These are phyloP conservation scores for Drosophila tripunctata DNA, from an alignment of 2,888 invertebrate genomes.

Conservation along the genomic window DNA sequence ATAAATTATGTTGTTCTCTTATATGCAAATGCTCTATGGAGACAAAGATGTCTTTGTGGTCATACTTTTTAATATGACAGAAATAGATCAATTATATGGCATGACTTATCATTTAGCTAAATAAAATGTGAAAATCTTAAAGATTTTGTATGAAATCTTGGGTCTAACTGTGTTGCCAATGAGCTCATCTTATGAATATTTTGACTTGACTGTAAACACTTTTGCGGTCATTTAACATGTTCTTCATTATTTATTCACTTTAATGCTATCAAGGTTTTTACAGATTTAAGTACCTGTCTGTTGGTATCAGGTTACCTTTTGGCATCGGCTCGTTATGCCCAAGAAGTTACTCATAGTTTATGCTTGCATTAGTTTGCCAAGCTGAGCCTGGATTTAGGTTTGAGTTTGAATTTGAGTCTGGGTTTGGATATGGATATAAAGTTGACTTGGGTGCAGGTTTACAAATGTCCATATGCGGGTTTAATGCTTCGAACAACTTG, in stretches of 20 bases:
- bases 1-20: background rate
- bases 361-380: slow-evolving; percentile 35
- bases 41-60: too few species aligned
- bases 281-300: slow-evolving; percentile 17
- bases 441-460: slow-evolving; percentile 8
- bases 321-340: slow-evolving; percentile 15
- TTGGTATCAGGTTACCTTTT: slow-evolving; percentile 39
- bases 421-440: background rate
- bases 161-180: background rate
- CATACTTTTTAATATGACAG: background rate
- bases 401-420: background rate
- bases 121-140: too few species aligned
- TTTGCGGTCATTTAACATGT: background rate
- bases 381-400: background rate
- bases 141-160: background rate
- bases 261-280: slow-evolving; percentile 4
- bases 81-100: background rate
- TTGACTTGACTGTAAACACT: background rate
- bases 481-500: slow-evolving; percentile 62
- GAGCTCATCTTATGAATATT: slow-evolving; percentile 4
- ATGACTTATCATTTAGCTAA: background rate
- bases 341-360: slow-evolving; percentile 19
- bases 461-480: slow-evolving; percentile 43
- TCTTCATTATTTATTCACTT: slow-evolving; percentile 33
- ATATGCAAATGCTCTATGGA: background rate